Percentiles rank a stretch among this genome's conserved stretches.
phyloP scores from a whole-genome alignment of 2,888 invertebrate genomes.

The Melipona beecheii region DNA sequence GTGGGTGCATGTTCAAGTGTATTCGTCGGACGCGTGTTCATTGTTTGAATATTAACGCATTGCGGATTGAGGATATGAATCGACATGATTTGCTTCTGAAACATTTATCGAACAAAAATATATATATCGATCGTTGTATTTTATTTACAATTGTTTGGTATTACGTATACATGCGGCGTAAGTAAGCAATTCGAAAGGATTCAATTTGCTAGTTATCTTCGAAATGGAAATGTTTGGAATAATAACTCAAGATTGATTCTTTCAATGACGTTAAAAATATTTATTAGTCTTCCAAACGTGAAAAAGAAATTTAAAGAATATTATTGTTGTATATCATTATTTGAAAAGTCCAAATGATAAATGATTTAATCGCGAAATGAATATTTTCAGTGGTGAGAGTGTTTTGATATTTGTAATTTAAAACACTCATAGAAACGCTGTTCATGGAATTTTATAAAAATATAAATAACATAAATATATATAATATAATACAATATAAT shows the following conservation, averaged over 20 bases:
- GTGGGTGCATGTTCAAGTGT: background rate
- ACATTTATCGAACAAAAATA: background rate
- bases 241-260: background rate
- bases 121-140: background rate
- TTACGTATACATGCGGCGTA: background rate
- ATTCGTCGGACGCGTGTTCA: background rate
- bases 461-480: too few species aligned
- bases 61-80: background rate
- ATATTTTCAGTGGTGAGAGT: too few species aligned
- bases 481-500: too few species aligned
- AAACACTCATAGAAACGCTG: too few species aligned
- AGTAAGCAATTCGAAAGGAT: background rate
- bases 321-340: too few species aligned
- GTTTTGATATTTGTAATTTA: too few species aligned
- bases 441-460: too few species aligned
- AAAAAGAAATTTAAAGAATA: background rate
- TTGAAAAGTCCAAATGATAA: too few species aligned
- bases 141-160: background rate
- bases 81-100: background rate
- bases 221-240: background rate
- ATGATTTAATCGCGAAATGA: too few species aligned
- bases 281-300: background rate
- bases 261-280: background rate
- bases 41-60: constrained; percentile 11
- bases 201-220: background rate